These are phyloP conservation scores for Propsilocerus akamusi DNA, from an alignment of 1,140 invertebrate genomes.

Conservation along the genomic window DNA sequence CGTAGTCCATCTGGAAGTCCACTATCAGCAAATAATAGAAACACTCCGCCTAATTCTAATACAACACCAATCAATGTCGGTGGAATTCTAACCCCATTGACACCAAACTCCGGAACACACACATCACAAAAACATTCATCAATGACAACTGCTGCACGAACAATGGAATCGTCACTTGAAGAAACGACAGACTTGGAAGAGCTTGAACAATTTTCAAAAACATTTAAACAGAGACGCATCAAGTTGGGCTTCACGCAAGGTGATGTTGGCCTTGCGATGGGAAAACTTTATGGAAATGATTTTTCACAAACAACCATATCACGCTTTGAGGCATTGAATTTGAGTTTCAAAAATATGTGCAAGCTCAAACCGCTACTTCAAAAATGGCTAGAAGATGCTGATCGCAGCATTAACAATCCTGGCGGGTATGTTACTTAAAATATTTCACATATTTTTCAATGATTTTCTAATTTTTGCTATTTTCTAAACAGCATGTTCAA, in stretches of 20 bases:
- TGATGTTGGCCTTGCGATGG: slow-evolving; percentile 95
- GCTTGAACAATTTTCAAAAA: slow-evolving; percentile 90
- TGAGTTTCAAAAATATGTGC: slow-evolving; percentile 99
- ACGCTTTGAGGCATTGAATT: slow-evolving; percentile 91
- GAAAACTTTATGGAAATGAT: slow-evolving; percentile 94
- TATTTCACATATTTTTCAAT: slow-evolving; percentile 3
- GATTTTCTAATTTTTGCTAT: not conserved
- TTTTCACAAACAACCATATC: slow-evolving; percentile 99
- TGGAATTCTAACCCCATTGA: slow-evolving; percentile 32
- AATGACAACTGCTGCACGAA: slow-evolving; percentile 21
- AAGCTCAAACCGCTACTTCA: slow-evolving; percentile 93
- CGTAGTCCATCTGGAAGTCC: slow-evolving; percentile 21
- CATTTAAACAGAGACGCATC: slow-evolving; percentile 87
- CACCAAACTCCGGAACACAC: slow-evolving; percentile 32
- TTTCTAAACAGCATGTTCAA: slow-evolving; percentile 15
- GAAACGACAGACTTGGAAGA: slow-evolving; percentile 91
- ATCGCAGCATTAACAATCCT: slow-evolving; percentile 71
- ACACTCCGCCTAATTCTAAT: slow-evolving; percentile 22
- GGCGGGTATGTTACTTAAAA: slow-evolving; percentile 15
- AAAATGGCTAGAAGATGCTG: slow-evolving; percentile 95
- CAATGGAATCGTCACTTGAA: slow-evolving; percentile 61
- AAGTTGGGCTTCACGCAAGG: slow-evolving; percentile 97
- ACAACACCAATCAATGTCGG: slow-evolving; percentile 14
- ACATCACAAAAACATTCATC: slow-evolving; percentile 26
- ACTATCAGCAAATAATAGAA: slow-evolving; percentile 18